Base-by-base conservation (phyloP, 1,140 invertebrate genomes). In the Zaprionus nigranus region DNA sequence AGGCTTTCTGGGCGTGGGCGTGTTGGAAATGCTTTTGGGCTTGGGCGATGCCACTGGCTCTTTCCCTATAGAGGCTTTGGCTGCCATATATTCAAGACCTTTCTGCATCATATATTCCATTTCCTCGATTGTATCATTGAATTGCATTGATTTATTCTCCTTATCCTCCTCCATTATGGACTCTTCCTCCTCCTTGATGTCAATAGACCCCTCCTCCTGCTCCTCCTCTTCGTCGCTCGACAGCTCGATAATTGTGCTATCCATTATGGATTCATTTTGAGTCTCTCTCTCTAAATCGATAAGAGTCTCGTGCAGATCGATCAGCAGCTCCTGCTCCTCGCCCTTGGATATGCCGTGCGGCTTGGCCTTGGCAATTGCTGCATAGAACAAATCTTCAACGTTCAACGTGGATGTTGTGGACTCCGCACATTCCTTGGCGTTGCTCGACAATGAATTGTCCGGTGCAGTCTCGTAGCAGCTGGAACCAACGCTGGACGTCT, bases 51-150 rank as follows among this genome's bases (percentile, higher is more conserved):
- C 20, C 1, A 7, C 40, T 46, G 46, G 3, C 46, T 24, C 30
- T 11, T 3, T 9, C 40, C 17, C 40, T 46, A 1, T n/a, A 3
- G n/a, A n/a, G n/a, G 49, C 24, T 5, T 75, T 57, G 15, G 61
- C 61, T 9, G 65, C 59, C 64, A 92, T 80, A 17, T 82, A 84
- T 70, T 92, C 82, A 54, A 86, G 75, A 3, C 92, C 93, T 15
- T 93, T 91, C 64, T 92, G 74, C 68, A 93, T 82, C 72, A 93
- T 84, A 34, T 93, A 91, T 30, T 93, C 92, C 53, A 93, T 91
- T 81, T 93, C 91, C 81, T 93, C 93, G 40, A 93, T 81, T 22
- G 93, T 93, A 76, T 93, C 91, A 69, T 93, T 93, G 13, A 93
- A 93, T 51, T 93, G 80, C 11, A 92, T 53, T 0, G 91, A 92